phyloP scores from a whole-genome alignment of 2,113 vertebrate genomes.

The Gasterosteus aculeatus region DNA sequence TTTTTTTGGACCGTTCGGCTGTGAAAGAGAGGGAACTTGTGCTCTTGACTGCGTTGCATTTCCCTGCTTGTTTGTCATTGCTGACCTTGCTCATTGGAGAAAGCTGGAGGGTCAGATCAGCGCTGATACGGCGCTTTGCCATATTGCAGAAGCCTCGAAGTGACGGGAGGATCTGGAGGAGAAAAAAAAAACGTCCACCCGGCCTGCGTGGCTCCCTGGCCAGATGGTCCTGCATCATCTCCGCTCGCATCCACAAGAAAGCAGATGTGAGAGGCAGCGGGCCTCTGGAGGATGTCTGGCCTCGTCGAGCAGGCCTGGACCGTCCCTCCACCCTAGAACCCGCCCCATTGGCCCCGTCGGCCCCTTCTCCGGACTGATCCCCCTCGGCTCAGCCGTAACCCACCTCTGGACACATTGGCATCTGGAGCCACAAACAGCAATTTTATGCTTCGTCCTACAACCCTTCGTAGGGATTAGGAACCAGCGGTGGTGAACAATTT shows the following conservation, averaged over 20 bases:
- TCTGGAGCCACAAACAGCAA: conserved; percentile 49
- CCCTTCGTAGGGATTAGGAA: not conserved
- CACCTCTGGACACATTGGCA: conserved; percentile 68
- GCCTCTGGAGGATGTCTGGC: conserved; percentile 66
- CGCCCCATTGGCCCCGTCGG: conserved; percentile 6
- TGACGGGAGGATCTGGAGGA: conserved; percentile 51
- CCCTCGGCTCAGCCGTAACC: conserved; percentile 60
- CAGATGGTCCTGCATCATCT: conserved; percentile 79
- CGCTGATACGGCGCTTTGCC: conserved; percentile 76
- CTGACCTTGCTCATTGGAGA: conserved; percentile 75
- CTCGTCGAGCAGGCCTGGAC: conserved; percentile 57
- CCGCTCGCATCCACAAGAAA: conserved; percentile 63
- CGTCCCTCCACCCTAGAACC: conserved; percentile 7
- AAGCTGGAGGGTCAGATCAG: conserved; percentile 71
- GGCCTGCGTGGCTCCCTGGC: conserved; percentile 50
- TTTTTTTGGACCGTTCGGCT: not conserved
- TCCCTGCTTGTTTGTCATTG: conserved; percentile 56
- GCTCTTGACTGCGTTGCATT: conserved; percentile 58
- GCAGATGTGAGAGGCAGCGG: conserved; percentile 77
- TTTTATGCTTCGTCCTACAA: not conserved
- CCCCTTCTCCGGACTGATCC: conserved; percentile 48
- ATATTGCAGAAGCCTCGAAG: conserved; percentile 72
- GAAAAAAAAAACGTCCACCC: conserved; percentile 40
- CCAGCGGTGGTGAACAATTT: not conserved
- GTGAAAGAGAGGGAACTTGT: conserved; percentile 21